These are phyloP conservation scores for Caenorhabditis sp. DNA, from an alignment of 2,888 invertebrate genomes.

Conservation along the genomic window DNA sequence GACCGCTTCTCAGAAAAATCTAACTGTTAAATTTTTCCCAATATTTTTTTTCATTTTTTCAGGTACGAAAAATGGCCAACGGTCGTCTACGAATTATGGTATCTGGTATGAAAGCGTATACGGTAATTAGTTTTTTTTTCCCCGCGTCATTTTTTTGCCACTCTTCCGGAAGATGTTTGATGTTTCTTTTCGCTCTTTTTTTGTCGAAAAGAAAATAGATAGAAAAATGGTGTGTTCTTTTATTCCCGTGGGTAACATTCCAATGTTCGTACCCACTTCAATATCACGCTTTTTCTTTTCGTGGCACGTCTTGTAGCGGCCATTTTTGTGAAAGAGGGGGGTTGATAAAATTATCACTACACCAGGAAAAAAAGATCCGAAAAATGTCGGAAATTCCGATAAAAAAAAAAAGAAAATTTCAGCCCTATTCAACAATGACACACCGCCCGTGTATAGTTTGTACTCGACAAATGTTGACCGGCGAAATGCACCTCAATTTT, in stretches of 20 bases:
- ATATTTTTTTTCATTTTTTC: too few species aligned
- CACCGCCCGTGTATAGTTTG: slow-evolving; percentile 50
- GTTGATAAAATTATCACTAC: too few species aligned
- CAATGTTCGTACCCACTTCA: not conserved
- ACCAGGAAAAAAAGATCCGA: too few species aligned
- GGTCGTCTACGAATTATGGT: slow-evolving; percentile 1
- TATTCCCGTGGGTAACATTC: not conserved
- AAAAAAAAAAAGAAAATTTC: too few species aligned
- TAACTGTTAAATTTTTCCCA: too few species aligned
- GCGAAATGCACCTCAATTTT: slow-evolving; percentile 57
- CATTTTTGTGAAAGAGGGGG: too few species aligned
- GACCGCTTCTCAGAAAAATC: too few species aligned
- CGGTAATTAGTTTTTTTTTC: not conserved
- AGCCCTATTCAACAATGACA: slow-evolving; percentile 19
- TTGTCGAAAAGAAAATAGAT: not conserved
- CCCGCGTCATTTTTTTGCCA: not conserved
- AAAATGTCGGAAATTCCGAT: too few species aligned
- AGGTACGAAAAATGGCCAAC: not conserved
- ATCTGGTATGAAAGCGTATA: not conserved
- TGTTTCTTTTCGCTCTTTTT: not conserved
- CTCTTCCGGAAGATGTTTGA: not conserved
- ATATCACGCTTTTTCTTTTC: too few species aligned
- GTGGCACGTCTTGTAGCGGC: too few species aligned
- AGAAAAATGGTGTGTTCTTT: not conserved
- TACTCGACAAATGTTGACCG: slow-evolving; percentile 36